Percentiles rank a stretch among this genome's conserved stretches.
These are phyloP conservation scores for Leptopilina drosophilae DNA, from an alignment of 2,888 invertebrate species.

Conservation along the genomic window DNA sequence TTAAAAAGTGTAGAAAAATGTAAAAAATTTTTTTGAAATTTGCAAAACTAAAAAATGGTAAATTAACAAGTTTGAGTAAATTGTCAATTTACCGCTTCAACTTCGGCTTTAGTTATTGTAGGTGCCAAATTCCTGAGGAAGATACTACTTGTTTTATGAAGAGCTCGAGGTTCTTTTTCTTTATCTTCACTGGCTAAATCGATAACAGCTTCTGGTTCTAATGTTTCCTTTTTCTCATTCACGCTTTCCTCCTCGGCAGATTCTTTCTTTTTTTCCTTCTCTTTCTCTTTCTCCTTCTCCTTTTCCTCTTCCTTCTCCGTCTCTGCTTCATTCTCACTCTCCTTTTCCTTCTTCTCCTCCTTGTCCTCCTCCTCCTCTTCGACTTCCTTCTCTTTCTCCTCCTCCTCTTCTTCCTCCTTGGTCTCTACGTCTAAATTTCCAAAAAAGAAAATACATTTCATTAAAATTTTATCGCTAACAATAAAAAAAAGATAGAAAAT, in stretches of 20 bases:
- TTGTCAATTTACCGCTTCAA: constrained; percentile 88
- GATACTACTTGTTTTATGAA: constrained; percentile 98
- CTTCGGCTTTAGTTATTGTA: constrained; percentile 96
- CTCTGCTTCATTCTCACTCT: constrained; percentile 61
- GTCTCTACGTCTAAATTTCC: constrained; percentile 48
- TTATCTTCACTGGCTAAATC: constrained; percentile 75
- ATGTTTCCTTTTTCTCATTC: constrained; percentile 69
- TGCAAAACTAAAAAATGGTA: neutral
- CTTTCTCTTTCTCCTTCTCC: constrained; percentile 68
- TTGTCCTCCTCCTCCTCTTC: constrained; percentile 60
- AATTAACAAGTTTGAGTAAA: constrained; percentile 21
- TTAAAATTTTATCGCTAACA: neutral
- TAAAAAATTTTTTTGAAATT: too few relatives aligned
- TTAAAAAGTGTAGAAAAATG: too few relatives aligned
- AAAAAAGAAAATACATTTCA: neutral
- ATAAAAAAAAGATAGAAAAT: constrained; percentile 11
- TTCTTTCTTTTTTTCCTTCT: constrained; percentile 67
- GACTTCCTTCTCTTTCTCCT: constrained; percentile 55
- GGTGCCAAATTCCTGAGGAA: constrained; percentile 97
- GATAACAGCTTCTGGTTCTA: constrained; percentile 78
- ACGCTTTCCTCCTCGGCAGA: constrained; percentile 69
- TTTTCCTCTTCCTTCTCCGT: constrained; percentile 62
- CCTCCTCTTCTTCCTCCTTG: constrained; percentile 65
- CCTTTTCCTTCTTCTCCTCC: constrained; percentile 51
- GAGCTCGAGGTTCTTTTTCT: constrained; percentile 82